These are phyloP conservation scores for Halisarca cf. caerulea DNA, from an alignment of 37 sponge, comb jelly and placozoan species.

Conservation along the genomic window DNA sequence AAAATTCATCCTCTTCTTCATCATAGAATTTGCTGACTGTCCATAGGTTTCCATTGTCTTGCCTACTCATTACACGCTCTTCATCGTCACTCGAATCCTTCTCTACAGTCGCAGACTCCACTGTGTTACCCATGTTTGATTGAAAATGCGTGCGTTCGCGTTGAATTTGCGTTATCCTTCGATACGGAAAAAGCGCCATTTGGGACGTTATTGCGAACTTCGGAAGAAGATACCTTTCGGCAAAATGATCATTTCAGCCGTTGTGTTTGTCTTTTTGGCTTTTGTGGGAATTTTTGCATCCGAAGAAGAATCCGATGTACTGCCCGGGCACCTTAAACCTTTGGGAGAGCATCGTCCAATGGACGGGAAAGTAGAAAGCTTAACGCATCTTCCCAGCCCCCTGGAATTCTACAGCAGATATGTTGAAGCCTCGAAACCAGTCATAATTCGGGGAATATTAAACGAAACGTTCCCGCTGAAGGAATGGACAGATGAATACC, in stretches of 20 bases:
- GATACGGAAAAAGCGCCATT: background rate
- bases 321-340: constrained; percentile 69
- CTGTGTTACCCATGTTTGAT: background rate
- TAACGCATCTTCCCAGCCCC: constrained; percentile 21
- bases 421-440: constrained; percentile 38
- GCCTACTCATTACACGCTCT: background rate
- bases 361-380: constrained; percentile 16
- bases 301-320: background rate
- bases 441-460: constrained; percentile 45
- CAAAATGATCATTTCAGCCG: too few species aligned
- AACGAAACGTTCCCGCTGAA: constrained; percentile 1
- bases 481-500: constrained; percentile 68
- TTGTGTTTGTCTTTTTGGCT: background rate
- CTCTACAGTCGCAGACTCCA: background rate
- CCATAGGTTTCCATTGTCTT: background rate
- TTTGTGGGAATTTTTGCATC: background rate
- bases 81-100: background rate
- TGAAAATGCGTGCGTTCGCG: background rate
- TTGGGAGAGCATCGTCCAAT: constrained; percentile 71
- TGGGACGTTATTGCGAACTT: background rate
- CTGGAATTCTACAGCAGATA: constrained; percentile 47
- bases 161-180: background rate
- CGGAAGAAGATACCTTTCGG: too few species aligned
- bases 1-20: background rate
- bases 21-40: background rate